Base-by-base conservation (phyloP, 2,888 invertebrate genomes). In the Acleris literana region DNA sequence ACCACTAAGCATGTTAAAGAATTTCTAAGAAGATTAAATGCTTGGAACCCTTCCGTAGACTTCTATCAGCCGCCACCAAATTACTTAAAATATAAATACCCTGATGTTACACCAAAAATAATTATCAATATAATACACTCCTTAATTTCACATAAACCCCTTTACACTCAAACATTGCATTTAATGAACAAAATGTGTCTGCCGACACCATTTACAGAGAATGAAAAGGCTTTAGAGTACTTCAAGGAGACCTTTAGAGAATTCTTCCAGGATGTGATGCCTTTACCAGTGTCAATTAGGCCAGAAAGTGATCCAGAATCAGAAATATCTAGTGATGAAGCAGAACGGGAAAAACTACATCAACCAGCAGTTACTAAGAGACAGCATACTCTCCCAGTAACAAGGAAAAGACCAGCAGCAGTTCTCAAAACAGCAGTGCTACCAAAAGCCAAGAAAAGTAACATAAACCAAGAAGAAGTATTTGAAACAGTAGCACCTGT, bases 161-260 rank as follows among this genome's bases (percentile, higher is more conserved):
- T 99, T 84, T 99, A 99, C 81, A 95, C 94, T 1, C 95, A 97
- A 93, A 95, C 96, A 11, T 81, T 99, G 55, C 98, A 99, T 89
- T 93, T 99, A 61, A 98, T 99, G 98, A 99, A 99, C 83, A 97
- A 96, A 87, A 97, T 99, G 97, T 97, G 96, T 83, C 86, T 99
- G 57, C 96, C 96, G 18, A 94, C 96, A 52, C 99, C 99, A 0
- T 98, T 99, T 88, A 93, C 87, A 72, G 81, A 93, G 52, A 92
- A 93, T 70, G 70, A 76, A 29, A 81, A 84, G 70, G 82, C 87
- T 16, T 18, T 83, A 9, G 60, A 72, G 6, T 84, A 79, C 71
- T 91, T 93, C 62, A 88, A 87, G 76, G 83, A 90, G 65, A 83
- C 73, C 29, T 92, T 87, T 68, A 79, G 74, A 55, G 71, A 81